Evolutionary conservation across 1,140 invertebrate genomes (phyloP).

Genomic region (Eueides isabella): DNA sequence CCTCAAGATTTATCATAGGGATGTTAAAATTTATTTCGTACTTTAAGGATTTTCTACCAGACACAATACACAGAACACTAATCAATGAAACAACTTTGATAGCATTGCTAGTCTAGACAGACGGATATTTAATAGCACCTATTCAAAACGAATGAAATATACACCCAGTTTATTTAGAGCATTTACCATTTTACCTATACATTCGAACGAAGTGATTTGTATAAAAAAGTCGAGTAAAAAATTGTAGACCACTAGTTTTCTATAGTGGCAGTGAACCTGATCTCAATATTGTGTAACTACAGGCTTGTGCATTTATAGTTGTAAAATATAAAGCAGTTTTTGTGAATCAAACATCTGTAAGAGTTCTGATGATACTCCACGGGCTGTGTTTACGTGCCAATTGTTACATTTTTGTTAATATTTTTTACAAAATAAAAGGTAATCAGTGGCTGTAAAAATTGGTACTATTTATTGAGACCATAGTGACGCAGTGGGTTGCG

Average conservation of each 20-base stretch:
- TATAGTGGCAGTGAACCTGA: conserved; percentile 14
- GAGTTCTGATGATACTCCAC: neutral
- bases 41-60: too few species aligned
- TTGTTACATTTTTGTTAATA: neutral
- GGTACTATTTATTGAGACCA: neutral
- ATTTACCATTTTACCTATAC: conserved; percentile 3
- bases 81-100: too few species aligned
- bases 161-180: neutral
- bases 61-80: too few species aligned
- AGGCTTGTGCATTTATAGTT: neutral
- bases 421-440: neutral
- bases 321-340: neutral
- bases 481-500: neutral
- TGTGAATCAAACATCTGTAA: neutral
- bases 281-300: conserved; percentile 3
- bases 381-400: neutral
- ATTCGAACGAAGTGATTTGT: neutral
- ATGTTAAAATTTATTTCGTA: too few species aligned
- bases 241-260: neutral
- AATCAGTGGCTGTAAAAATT: neutral
- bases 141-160: neutral
- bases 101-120: too few species aligned
- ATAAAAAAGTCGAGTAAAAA: conserved; percentile 2
- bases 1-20: too few species aligned
- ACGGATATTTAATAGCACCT: too few species aligned